phyloP scores from a whole-genome alignment of 2,113 vertebrate species.

The Rutilus rutilus region DNA sequence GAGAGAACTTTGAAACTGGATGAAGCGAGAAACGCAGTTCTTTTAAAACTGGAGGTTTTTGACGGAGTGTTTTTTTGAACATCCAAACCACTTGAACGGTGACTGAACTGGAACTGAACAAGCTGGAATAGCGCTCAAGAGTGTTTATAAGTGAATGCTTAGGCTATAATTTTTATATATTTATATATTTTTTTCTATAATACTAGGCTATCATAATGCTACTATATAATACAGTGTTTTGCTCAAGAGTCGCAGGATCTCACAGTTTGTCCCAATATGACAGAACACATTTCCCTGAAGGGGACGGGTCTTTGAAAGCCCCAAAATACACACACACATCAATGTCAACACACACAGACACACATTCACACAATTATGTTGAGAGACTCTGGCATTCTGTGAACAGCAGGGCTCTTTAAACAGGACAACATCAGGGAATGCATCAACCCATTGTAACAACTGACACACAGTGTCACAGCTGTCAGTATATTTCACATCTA shows the following conservation, averaged over 20 bases:
- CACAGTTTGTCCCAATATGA: conserved; percentile 12
- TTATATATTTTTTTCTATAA: too few relatives aligned
- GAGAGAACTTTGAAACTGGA: too few relatives aligned
- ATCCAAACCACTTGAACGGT: too few relatives aligned
- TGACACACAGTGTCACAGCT: conserved; percentile 14
- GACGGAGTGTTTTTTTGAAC: too few relatives aligned
- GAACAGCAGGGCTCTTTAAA: conserved; percentile 32
- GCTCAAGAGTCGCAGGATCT: background rate
- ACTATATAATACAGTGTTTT: background rate
- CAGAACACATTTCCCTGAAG: conserved; percentile 26
- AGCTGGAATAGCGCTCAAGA: too few relatives aligned
- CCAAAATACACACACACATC: conserved; percentile 16
- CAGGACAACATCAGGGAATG: conserved; percentile 4
- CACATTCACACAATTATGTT: background rate
- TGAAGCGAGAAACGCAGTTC: too few relatives aligned
- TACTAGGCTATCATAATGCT: too few relatives aligned
- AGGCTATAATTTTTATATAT: too few relatives aligned
- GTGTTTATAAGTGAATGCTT: too few relatives aligned
- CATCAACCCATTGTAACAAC: conserved; percentile 6
- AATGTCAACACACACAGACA: conserved; percentile 4
- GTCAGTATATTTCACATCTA: conserved; percentile 2
- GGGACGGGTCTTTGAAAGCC: background rate
- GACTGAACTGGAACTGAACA: too few relatives aligned
- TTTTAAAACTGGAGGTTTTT: too few relatives aligned
- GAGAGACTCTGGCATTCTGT: conserved; percentile 27